Percentiles rank a stretch among this genome's conserved stretches.
Conservation (phyloP, 2,888 invertebrate species). For the Aelia acuminata region DNA sequence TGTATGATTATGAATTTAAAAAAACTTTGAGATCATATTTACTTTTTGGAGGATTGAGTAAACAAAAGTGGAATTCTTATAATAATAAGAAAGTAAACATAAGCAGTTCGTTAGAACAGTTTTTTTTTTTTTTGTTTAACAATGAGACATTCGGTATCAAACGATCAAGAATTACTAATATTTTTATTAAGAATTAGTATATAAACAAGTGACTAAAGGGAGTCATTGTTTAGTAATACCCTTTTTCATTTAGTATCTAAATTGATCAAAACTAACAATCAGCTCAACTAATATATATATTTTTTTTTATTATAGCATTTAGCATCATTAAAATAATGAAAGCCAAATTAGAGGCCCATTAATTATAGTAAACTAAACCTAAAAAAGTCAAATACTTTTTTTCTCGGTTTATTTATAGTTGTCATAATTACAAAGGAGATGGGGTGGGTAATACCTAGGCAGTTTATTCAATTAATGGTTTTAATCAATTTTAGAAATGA, state of each 20-base stretch:
- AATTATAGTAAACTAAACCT: background rate
- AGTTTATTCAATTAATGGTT: background rate
- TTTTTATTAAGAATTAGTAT: background rate
- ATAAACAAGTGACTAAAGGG: background rate
- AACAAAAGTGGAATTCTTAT: too few species aligned
- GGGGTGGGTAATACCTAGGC: background rate
- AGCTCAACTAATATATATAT: background rate
- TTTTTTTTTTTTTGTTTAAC: background rate
- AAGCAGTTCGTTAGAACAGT: background rate
- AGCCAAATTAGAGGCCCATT: background rate
- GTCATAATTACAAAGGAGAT: background rate
- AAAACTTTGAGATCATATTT: background rate
- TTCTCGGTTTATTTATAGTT: constrained; percentile 7
- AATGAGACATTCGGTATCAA: background rate
- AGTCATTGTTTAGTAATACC: background rate
- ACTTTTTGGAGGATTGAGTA: background rate
- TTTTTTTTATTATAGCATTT: too few species aligned
- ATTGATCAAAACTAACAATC: background rate
- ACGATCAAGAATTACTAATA: background rate
- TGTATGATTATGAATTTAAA: too few species aligned
- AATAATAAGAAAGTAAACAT: background rate
- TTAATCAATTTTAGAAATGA: background rate
- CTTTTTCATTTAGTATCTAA: background rate
- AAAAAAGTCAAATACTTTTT: background rate
- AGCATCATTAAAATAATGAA: background rate